phyloP scores from a whole-genome alignment of 1,140 invertebrate genomes.

The Riptortus pedestris region DNA sequence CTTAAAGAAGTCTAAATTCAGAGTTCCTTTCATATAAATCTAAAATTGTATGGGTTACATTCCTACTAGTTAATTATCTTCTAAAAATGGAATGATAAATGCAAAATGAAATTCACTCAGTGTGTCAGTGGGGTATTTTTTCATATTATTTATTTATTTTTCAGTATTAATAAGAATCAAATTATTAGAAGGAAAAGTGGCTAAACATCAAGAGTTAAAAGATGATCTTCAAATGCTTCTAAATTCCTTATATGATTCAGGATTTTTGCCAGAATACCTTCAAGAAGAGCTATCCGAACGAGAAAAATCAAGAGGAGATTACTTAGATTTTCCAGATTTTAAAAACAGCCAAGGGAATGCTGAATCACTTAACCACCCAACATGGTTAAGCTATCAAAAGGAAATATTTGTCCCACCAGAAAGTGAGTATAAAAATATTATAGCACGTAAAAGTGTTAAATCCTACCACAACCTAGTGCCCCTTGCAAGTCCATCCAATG shows the following conservation, averaged over 20 bases:
- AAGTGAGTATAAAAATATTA: slow-evolving; percentile 12
- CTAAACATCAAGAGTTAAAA: neutral
- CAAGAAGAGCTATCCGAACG: neutral
- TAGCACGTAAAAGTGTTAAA: neutral
- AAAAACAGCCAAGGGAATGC: neutral
- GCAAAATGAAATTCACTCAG: no score
- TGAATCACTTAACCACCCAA: neutral
- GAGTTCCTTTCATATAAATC: no score
- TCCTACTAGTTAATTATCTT: no score
- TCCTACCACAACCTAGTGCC: no score
- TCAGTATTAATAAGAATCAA: neutral
- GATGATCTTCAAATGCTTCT: neutral
- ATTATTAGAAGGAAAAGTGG: neutral
- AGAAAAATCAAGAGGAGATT: neutral
- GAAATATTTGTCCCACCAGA: neutral
- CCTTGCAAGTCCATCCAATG: no score
- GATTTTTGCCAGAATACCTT: neutral
- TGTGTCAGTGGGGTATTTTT: no score
- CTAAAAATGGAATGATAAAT: no score
- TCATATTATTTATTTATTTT: neutral
- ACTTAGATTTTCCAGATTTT: slow-evolving; percentile 3
- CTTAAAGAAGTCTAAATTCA: no score
- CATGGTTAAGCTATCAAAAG: neutral
- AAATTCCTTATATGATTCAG: neutral
- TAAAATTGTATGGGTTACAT: no score